A percentile compares a stretch with the other conserved stretches of the same genome.
Conservation (phyloP, 2,888 invertebrate species). For the Plagodis dolabraria region DNA sequence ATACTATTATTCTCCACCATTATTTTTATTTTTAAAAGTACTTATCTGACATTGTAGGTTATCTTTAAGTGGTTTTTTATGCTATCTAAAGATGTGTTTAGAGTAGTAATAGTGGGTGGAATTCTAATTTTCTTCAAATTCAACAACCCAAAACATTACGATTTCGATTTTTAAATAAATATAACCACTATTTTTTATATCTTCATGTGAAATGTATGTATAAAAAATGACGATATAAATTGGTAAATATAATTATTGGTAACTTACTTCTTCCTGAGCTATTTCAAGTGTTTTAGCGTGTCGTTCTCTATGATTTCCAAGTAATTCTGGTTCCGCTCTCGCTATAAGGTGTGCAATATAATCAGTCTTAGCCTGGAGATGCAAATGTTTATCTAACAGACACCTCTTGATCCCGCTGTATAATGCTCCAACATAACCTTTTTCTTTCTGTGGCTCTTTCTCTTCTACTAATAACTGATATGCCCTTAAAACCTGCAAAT, state of each 20-base stretch:
- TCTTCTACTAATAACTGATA: constrained; percentile 95
- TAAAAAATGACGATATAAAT: no score
- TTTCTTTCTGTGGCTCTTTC: constrained; percentile 92
- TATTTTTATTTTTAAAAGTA: no score
- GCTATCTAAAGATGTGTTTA: no score
- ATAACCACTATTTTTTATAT: no score
- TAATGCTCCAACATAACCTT: constrained; percentile 94
- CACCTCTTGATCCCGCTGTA: constrained; percentile 95
- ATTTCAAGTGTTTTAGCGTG: constrained; percentile 99
- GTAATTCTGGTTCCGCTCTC: constrained; percentile 95
- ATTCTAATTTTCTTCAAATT: no score
- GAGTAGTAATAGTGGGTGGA: no score
- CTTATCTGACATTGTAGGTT: no score
- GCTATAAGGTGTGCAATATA: constrained; percentile 95
- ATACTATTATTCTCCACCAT: no score
- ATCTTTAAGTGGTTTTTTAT: no score
- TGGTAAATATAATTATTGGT: no score
- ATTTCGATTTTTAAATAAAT: no score
- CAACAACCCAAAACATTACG: no score
- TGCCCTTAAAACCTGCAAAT: constrained; percentile 87
- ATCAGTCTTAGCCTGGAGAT: constrained; percentile 94
- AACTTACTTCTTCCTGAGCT: constrained; percentile 93
- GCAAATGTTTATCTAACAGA: constrained; percentile 93
- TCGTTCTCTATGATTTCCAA: constrained; percentile 94
- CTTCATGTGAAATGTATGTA: background rate